phyloP scores from a whole-genome alignment of 2,113 vertebrate species.

The Oenanthe melanoleuca region DNA sequence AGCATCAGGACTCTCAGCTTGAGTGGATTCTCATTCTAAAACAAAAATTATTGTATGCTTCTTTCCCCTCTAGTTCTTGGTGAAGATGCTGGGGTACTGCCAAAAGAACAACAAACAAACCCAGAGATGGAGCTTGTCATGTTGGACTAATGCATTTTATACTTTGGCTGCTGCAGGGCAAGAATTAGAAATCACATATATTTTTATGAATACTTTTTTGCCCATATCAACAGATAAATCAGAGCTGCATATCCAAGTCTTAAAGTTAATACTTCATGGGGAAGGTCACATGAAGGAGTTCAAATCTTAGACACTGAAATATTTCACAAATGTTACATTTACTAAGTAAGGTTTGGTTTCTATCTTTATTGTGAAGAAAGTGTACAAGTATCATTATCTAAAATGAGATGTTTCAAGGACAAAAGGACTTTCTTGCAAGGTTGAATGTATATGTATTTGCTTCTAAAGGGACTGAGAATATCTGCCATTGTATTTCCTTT shows the following conservation, averaged over 20 bases:
- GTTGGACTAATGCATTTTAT: background rate
- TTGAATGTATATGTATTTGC: background rate
- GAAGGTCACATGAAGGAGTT: background rate
- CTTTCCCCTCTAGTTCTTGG: background rate
- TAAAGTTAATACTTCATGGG: background rate
- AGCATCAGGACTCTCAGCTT: background rate
- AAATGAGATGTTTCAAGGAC: background rate
- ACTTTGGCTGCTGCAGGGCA: background rate
- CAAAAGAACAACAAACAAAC: background rate
- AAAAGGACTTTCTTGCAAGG: background rate
- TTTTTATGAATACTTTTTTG: background rate
- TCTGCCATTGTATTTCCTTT: background rate
- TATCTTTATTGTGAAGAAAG: background rate
- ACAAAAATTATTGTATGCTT: background rate
- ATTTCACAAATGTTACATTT: background rate
- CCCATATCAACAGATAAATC: background rate
- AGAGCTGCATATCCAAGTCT: background rate
- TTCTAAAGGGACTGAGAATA: background rate
- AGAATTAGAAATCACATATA: background rate
- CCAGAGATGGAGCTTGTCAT: background rate
- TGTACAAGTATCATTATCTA: background rate
- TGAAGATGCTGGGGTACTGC: background rate
- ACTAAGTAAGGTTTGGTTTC: fast-evolving
- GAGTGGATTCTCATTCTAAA: background rate
- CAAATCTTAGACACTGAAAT: background rate